Evolutionary conservation across 2,888 invertebrate species (phyloP).

Genomic region (Empis stercorea): DNA sequence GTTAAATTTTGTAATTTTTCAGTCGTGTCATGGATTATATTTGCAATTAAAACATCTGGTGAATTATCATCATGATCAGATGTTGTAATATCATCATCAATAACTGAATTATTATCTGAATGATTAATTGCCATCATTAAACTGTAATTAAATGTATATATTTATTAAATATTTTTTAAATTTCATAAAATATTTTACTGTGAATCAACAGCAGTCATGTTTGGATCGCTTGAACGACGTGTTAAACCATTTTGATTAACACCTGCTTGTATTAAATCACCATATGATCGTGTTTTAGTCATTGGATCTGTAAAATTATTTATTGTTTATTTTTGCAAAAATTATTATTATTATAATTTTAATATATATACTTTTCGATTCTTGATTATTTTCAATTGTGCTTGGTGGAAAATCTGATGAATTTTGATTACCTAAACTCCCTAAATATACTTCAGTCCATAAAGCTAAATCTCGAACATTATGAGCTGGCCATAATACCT

Average conservation of each 20-base stretch:
- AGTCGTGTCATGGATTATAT: conserved; percentile 24
- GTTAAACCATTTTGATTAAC: conserved; percentile 42
- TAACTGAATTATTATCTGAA: conserved; percentile 30
- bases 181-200: conserved; percentile 41
- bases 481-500: conserved; percentile 65
- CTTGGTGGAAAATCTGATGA: conserved; percentile 31
- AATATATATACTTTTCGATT: background rate
- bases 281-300: conserved; percentile 77
- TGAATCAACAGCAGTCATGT: conserved; percentile 54
- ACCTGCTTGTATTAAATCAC: conserved; percentile 60
- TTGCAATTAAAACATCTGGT: conserved; percentile 22
- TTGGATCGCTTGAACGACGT: conserved; percentile 76
- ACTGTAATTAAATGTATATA: too few species aligned
- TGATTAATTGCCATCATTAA: conserved; percentile 25
- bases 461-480: conserved; percentile 69
- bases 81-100: conserved; percentile 21
- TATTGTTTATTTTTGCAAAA: background rate
- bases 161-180: background rate
- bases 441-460: conserved; percentile 78
- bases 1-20: conserved; percentile 26
- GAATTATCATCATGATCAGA: conserved; percentile 25
- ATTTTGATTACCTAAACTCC: conserved; percentile 39
- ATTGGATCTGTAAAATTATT: conserved; percentile 40
- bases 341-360: background rate
- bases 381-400: conserved; percentile 1